A percentile compares a stretch with the other conserved stretches of the same genome.
phyloP scores from a whole-genome alignment of 92 coral and sea anemone species.

The Anthopleura xanthogrammica region DNA sequence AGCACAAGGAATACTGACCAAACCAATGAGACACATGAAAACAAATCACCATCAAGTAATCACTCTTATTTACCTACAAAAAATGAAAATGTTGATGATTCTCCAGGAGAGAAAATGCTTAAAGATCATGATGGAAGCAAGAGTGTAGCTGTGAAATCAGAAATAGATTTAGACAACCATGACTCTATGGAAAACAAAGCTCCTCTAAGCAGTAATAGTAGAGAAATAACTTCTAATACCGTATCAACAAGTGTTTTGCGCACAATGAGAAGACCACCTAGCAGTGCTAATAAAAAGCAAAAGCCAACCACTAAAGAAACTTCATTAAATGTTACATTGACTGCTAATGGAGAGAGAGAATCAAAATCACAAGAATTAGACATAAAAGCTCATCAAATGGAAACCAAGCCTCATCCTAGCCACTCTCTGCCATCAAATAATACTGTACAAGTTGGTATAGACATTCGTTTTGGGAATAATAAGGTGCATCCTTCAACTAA shows the following conservation, averaged over 20 bases:
- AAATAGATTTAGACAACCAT: background rate
- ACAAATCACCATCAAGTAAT: background rate
- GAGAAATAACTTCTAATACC: background rate
- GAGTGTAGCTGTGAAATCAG: background rate
- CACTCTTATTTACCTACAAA: background rate
- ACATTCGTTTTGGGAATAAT: constrained; percentile 35
- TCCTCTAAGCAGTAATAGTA: background rate
- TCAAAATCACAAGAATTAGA: background rate
- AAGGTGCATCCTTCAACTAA: constrained; percentile 27
- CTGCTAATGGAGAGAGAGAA: background rate
- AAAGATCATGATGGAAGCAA: background rate
- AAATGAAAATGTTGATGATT: background rate
- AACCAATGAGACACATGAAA: background rate
- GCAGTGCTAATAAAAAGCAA: background rate
- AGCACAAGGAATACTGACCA: background rate
- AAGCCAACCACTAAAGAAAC: background rate
- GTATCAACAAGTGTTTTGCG: background rate
- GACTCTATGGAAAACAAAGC: background rate
- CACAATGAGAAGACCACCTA: background rate
- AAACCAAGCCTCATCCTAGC: background rate
- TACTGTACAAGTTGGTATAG: constrained; percentile 23
- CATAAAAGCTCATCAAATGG: background rate
- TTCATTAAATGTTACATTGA: background rate
- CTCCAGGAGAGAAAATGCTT: background rate
- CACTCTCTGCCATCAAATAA: background rate